These are phyloP conservation scores for Leptestheria dahalacensis DNA, from an alignment of 1,140 invertebrate species.

Conservation along the genomic window DNA sequence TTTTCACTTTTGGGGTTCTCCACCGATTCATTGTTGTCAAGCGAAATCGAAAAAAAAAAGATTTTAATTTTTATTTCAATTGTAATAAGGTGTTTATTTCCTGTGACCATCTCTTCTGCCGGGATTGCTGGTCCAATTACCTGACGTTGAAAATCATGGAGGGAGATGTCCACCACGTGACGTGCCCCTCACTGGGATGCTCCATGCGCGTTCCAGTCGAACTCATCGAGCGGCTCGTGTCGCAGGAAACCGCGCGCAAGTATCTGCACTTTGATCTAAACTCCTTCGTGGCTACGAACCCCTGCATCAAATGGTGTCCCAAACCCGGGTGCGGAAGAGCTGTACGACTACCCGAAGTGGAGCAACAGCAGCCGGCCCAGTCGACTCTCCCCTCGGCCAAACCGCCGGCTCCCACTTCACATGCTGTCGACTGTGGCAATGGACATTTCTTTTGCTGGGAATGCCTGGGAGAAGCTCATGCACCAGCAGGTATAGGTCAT, in stretches of 20 bases:
- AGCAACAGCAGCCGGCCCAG: slow-evolving; percentile 25
- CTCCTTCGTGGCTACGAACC: slow-evolving; percentile 57
- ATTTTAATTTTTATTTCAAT: too few relatives aligned
- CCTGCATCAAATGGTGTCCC: slow-evolving; percentile 57
- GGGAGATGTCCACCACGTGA: slow-evolving; percentile 47
- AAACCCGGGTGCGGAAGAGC: slow-evolving; percentile 49
- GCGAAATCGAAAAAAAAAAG: too few relatives aligned
- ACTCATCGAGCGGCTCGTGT: slow-evolving; percentile 48
- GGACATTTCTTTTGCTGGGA: slow-evolving; percentile 60
- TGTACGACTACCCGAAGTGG: slow-evolving; percentile 44
- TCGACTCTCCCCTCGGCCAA: slow-evolving; percentile 15
- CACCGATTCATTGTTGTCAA: too few relatives aligned
- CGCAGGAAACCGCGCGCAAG: slow-evolving; percentile 44
- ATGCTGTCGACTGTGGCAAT: slow-evolving; percentile 55
- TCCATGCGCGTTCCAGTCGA: slow-evolving; percentile 48
- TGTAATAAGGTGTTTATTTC: slow-evolving; percentile 35
- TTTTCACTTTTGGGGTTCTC: too few relatives aligned
- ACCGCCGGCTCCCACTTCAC: slow-evolving; percentile 33
- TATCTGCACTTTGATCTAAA: slow-evolving; percentile 59
- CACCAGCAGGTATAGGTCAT: slow-evolving; percentile 32
- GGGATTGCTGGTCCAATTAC: slow-evolving; percentile 49
- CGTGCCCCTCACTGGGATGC: slow-evolving; percentile 50
- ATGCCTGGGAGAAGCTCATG: slow-evolving; percentile 49
- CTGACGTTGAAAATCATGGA: slow-evolving; percentile 49
- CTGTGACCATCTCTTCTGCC: slow-evolving; percentile 49